A percentile compares a stretch with the other conserved stretches of the same genome.
Conservation (phyloP, 1,140 invertebrate genomes). For the Physella acuta region DNA sequence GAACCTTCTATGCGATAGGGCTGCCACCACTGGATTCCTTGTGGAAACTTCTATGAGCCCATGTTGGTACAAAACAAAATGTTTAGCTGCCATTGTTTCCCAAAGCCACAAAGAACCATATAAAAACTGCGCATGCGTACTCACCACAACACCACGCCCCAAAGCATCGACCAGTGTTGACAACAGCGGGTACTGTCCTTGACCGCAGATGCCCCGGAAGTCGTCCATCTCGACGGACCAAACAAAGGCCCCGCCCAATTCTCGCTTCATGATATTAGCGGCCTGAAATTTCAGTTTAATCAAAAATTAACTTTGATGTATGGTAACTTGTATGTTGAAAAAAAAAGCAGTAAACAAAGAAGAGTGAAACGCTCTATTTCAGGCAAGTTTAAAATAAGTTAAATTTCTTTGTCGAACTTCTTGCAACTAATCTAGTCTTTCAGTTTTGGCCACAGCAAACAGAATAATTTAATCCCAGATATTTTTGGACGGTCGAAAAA, state of each 20-base stretch:
- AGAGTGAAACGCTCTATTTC: no score
- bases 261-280: conserved; percentile 41
- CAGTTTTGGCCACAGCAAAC: no score
- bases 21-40: background rate
- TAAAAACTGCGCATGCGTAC: background rate
- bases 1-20: background rate
- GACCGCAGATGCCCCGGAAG: conserved; percentile 49
- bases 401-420: no score
- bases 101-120: background rate
- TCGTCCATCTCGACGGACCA: conserved; percentile 68
- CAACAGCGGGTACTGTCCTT: conserved; percentile 65
- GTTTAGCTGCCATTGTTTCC: background rate
- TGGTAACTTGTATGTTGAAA: no score
- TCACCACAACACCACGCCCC: background rate
- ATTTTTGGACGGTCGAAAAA: no score
- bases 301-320: background rate
- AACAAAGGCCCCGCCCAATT: conserved; percentile 65
- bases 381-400: no score
- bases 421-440: no score
- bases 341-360: no score
- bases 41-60: background rate
- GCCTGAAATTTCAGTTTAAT: conserved; percentile 36
- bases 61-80: background rate
- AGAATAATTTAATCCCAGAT: no score
- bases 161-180: conserved; percentile 49